Percentiles rank a stretch among this genome's conserved stretches.
These are phyloP conservation scores for Tethya wilhelma DNA, from an alignment of 37 sponge, comb jelly and placozoan species.

Conservation along the genomic window DNA sequence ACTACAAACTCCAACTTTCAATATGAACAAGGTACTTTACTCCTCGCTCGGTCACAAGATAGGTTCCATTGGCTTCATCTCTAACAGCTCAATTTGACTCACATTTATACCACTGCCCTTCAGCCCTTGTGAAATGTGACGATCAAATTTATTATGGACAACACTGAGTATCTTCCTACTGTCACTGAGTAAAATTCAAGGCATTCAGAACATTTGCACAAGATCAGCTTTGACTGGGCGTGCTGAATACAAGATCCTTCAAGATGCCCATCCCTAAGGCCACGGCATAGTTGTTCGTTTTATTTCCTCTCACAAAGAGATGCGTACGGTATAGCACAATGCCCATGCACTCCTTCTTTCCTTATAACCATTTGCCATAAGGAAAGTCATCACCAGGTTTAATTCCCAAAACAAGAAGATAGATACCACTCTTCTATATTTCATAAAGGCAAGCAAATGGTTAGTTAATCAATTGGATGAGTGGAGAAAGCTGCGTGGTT, in stretches of 20 bases:
- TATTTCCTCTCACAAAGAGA: slow-evolving; percentile 2
- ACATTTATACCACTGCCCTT: not conserved
- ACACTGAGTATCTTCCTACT: slow-evolving; percentile 19
- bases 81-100: not conserved
- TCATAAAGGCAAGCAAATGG: too few species aligned
- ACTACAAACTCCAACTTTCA: slow-evolving; percentile 34
- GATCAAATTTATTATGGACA: slow-evolving; percentile 12
- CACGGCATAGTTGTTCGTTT: slow-evolving; percentile 36
- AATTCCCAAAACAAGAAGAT: too few species aligned
- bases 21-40: slow-evolving; percentile 33
- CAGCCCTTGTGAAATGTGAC: slow-evolving; percentile 20
- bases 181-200: slow-evolving; percentile 20
- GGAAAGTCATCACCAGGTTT: too few species aligned
- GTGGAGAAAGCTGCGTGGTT: too few species aligned
- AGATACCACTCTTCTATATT: too few species aligned
- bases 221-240: slow-evolving; percentile 27
- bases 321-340: not conserved
- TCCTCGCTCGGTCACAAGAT: slow-evolving; percentile 15
- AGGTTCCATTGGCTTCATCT: not conserved
- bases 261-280: slow-evolving; percentile 20
- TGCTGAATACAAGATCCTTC: slow-evolving; percentile 31
- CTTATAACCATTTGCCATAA: too few species aligned
- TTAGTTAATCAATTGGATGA: too few species aligned
- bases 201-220: slow-evolving; percentile 16
- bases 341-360: slow-evolving; percentile 11